These are phyloP conservation scores for Aphis craccivora DNA, from an alignment of 1,140 invertebrate species.

Conservation along the genomic window DNA sequence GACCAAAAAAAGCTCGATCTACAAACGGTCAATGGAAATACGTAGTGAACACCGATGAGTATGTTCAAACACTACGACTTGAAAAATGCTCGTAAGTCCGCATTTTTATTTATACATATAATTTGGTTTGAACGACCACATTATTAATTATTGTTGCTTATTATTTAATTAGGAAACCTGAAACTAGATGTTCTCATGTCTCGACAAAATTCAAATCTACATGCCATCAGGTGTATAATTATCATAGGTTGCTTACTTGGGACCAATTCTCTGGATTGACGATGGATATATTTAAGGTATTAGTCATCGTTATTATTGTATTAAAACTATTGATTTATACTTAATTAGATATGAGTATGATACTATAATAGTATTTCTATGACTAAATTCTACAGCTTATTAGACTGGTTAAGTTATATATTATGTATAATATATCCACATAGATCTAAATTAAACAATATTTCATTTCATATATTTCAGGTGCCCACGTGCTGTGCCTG, in stretches of 20 bases:
- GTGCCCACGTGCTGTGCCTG: slow-evolving; percentile 86
- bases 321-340: too few species aligned
- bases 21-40: slow-evolving; percentile 86
- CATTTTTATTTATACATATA: not conserved
- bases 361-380: not conserved
- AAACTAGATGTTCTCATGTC: slow-evolving; percentile 78
- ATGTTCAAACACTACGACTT: slow-evolving; percentile 82
- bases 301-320: not conserved
- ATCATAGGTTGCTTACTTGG: slow-evolving; percentile 85
- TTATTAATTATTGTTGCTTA: not conserved
- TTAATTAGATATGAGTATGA: too few species aligned
- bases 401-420: not conserved
- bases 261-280: slow-evolving; percentile 81
- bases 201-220: slow-evolving; percentile 82
- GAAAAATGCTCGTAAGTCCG: slow-evolving; percentile 79
- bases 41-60: slow-evolving; percentile 85
- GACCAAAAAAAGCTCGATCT: slow-evolving; percentile 81
- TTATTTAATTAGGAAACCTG: slow-evolving; percentile 72
- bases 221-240: slow-evolving; percentile 85
- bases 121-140: not conserved
- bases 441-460: not conserved
- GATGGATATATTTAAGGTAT: slow-evolving; percentile 85
- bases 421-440: not conserved
- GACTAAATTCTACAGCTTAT: not conserved
- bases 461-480: slow-evolving; percentile 62